Conservation (phyloP, 2,888 invertebrate genomes). For the Melanostoma mellinum region DNA sequence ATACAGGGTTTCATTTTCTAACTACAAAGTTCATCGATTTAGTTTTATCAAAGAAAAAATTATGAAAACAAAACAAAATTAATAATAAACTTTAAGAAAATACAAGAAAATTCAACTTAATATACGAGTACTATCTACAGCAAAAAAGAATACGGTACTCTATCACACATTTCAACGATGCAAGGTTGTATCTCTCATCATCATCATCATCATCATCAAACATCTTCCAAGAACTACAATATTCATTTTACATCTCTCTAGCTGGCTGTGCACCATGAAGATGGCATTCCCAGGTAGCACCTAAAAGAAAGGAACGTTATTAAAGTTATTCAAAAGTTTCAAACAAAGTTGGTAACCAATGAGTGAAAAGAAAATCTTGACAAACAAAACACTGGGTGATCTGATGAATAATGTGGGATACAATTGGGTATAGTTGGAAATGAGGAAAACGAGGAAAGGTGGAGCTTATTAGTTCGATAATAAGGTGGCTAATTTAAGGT, state of each 20-base stretch:
- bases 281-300: slow-evolving; percentile 74
- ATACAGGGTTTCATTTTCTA: slow-evolving; percentile 68
- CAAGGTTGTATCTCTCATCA: slow-evolving; percentile 58
- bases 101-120: slow-evolving; percentile 68
- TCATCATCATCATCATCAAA: slow-evolving; percentile 40
- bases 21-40: slow-evolving; percentile 64
- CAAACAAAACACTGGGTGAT: slow-evolving; percentile 38
- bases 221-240: slow-evolving; percentile 55
- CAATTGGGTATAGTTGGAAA: slow-evolving; percentile 8
- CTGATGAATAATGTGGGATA: background rate
- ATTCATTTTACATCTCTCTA: slow-evolving; percentile 39
- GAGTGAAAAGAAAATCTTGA: slow-evolving; percentile 1
- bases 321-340: slow-evolving; percentile 60
- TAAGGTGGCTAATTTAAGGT: background rate
- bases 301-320: slow-evolving; percentile 71
- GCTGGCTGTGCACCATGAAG: slow-evolving; percentile 41
- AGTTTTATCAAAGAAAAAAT: slow-evolving; percentile 54
- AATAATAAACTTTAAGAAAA: slow-evolving; percentile 46
- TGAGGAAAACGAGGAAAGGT: background rate
- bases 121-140: slow-evolving; percentile 64
- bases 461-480: slow-evolving; percentile 6
- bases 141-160: slow-evolving; percentile 59
- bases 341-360: slow-evolving; percentile 39
- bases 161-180: slow-evolving; percentile 52
- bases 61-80: slow-evolving; percentile 43